These are phyloP conservation scores for Girardinichthys multiradiatus DNA, from an alignment of 2,113 vertebrate species.

Conservation along the genomic window DNA sequence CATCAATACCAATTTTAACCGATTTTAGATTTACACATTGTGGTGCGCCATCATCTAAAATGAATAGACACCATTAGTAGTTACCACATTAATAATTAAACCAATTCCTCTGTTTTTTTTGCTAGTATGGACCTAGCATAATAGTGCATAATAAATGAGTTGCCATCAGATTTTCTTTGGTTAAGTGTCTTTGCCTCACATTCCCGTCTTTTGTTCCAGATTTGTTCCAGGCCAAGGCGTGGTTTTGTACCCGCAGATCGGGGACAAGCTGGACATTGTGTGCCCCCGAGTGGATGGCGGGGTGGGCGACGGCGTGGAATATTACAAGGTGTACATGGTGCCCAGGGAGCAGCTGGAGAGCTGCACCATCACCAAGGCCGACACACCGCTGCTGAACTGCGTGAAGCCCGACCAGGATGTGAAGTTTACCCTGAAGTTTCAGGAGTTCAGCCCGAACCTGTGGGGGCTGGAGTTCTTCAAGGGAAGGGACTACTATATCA, in stretches of 20 bases:
- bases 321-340: constrained; percentile 99
- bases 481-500: constrained; percentile 97
- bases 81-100: constrained; percentile 70
- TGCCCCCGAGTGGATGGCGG: constrained; percentile 96
- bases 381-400: constrained; percentile 97
- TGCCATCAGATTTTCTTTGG: constrained; percentile 17
- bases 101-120: constrained; percentile 29
- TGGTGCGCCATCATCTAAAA: constrained; percentile 56
- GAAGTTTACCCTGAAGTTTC: constrained; percentile 99
- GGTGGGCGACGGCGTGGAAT: constrained; percentile 90
- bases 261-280: constrained; percentile 99
- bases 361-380: constrained; percentile 96
- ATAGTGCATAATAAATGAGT: constrained; percentile 41
- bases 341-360: constrained; percentile 95
- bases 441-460: constrained; percentile 99
- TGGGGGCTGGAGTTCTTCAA: constrained; percentile 99
- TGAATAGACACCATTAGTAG: constrained; percentile 61
- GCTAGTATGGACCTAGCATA: constrained; percentile 1
- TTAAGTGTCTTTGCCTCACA: not conserved
- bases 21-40: constrained; percentile 29
- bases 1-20: not conserved
- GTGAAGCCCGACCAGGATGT: constrained; percentile 98
- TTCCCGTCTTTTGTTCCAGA: constrained; percentile 74
- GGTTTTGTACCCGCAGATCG: constrained; percentile 98
- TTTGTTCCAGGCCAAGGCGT: constrained; percentile 96